These are phyloP conservation scores for Cantharis rufa DNA, from an alignment of 2,888 invertebrate genomes.

Conservation along the genomic window DNA sequence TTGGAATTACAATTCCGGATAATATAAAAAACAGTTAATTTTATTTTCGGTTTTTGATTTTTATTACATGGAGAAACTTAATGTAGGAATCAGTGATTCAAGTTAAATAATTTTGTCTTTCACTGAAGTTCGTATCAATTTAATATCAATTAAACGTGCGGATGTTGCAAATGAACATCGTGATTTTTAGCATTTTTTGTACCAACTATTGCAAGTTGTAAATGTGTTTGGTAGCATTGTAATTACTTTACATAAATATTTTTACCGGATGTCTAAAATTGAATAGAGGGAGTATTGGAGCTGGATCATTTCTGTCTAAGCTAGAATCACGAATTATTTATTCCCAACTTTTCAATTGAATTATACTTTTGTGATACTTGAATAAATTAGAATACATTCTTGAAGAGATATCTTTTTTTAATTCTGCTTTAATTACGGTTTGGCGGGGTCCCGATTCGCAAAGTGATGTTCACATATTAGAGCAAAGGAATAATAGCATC, in stretches of 20 bases:
- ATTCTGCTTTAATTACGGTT: too few relatives aligned
- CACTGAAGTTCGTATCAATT: background rate
- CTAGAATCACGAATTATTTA: too few relatives aligned
- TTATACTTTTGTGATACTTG: too few relatives aligned
- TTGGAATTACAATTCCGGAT: slow-evolving; percentile 27
- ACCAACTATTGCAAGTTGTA: background rate
- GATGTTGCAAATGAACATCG: background rate
- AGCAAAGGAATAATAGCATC: too few relatives aligned
- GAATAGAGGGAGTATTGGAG: background rate
- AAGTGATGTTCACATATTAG: too few relatives aligned
- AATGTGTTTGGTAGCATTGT: background rate
- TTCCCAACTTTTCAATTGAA: too few relatives aligned
- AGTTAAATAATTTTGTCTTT: background rate
- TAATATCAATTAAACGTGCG: background rate
- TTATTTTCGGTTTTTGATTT: slow-evolving; percentile 12
- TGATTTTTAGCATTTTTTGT: background rate
- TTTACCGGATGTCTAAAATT: background rate
- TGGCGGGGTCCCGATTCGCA: too few relatives aligned
- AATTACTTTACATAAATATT: background rate
- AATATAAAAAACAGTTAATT: slow-evolving; percentile 28
- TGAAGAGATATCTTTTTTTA: too few relatives aligned
- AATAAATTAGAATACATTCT: too few relatives aligned
- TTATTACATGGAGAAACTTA: background rate
- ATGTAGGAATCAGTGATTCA: background rate
- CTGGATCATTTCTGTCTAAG: too few relatives aligned